Conservation (phyloP, 1,140 invertebrate species). For the Bactericera cockerelli region DNA sequence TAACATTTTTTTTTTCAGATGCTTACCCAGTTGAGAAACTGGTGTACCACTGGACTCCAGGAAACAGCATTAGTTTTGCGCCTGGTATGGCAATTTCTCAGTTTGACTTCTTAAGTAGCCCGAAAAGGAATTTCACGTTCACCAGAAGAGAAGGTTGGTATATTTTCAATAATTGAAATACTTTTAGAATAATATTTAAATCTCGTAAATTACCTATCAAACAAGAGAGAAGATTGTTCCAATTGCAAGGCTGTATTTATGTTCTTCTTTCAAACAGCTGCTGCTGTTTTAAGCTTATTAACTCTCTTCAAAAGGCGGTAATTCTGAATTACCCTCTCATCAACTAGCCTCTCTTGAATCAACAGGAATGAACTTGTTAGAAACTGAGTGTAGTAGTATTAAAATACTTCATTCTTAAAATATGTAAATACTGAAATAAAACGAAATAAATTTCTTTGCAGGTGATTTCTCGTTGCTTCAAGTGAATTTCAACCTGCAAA, state of each 20-base stretch:
- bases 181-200: too few species aligned
- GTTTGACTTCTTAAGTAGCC: slow-evolving; percentile 77
- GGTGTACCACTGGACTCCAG: slow-evolving; percentile 77
- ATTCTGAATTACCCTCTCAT: too few species aligned
- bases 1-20: slow-evolving; percentile 40
- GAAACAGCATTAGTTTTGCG: slow-evolving; percentile 66
- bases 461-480: slow-evolving; percentile 60
- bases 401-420: too few species aligned
- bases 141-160: slow-evolving; percentile 50
- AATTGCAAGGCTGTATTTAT: neutral
- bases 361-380: too few species aligned
- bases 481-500: slow-evolving; percentile 65
- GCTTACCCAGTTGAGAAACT: slow-evolving; percentile 80
- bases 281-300: too few species aligned
- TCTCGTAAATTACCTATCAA: too few species aligned
- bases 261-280: neutral
- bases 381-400: too few species aligned
- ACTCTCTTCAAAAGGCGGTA: too few species aligned
- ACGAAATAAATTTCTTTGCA: slow-evolving; percentile 32
- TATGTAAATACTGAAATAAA: too few species aligned
- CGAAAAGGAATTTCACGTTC: slow-evolving; percentile 62
- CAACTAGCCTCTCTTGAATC: too few species aligned
- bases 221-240: neutral
- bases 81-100: slow-evolving; percentile 81
- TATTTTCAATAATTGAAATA: slow-evolving; percentile 18